Evolutionary conservation across 2,113 vertebrate genomes (phyloP).

Genomic region (Bungarus multicinctus): DNA sequence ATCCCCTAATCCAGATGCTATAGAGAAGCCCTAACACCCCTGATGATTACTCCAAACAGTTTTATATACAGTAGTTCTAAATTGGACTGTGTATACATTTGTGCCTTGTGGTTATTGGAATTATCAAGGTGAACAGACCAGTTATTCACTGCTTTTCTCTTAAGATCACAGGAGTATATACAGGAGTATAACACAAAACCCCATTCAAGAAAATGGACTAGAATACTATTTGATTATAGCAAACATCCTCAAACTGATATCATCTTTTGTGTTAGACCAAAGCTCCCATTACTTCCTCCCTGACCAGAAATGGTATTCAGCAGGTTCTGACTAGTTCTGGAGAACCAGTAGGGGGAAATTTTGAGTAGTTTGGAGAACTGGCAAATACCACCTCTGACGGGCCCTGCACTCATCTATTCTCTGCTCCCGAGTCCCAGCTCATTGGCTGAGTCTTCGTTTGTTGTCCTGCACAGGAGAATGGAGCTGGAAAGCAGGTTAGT

Average conservation of each 20-base stretch:
- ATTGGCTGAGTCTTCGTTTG: no score
- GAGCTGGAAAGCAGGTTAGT: no score
- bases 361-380: no score
- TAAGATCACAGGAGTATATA: neutral
- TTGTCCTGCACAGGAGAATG: no score
- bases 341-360: no score
- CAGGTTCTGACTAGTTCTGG: no score
- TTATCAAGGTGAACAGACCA: neutral
- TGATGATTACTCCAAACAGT: neutral
- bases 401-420: no score
- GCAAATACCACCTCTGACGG: no score
- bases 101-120: neutral
- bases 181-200: neutral
- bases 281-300: neutral
- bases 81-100: neutral
- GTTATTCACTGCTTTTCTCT: neutral
- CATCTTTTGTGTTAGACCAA: neutral
- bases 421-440: no score
- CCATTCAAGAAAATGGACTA: neutral
- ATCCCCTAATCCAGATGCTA: neutral
- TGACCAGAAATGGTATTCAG: neutral
- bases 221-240: neutral
- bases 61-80: neutral
- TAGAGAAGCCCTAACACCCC: neutral
- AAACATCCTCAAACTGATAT: neutral